A percentile compares a stretch with the other conserved stretches of the same genome.
Conservation (phyloP, 2,113 vertebrate genomes). For the rabbit (Oryctolagus cuniculus) region mOryCun1.1 NC_091443.1:98190501-98191000, state of each 20-base stretch:
- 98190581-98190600: background rate
- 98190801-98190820: background rate
- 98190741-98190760: background rate
- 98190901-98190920: background rate
- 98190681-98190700: background rate
- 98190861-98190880: slow-evolving; percentile 34
- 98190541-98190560: background rate
- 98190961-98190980: slow-evolving; percentile 46
- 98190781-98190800: background rate
- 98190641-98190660: rapidly evolving
- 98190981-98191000: background rate
- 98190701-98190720: background rate
- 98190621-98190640: background rate
- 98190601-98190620: background rate
- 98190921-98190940: slow-evolving; percentile 21
- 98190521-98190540: background rate
- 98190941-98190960: background rate
- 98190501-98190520: background rate
- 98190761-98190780: background rate
- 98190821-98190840: background rate
- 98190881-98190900: background rate
- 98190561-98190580: background rate
- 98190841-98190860: background rate
- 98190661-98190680: background rate
- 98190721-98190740: background rate